These are phyloP conservation scores for Pammene aurita DNA, from an alignment of 2,888 invertebrate genomes.

Conservation along the genomic window DNA sequence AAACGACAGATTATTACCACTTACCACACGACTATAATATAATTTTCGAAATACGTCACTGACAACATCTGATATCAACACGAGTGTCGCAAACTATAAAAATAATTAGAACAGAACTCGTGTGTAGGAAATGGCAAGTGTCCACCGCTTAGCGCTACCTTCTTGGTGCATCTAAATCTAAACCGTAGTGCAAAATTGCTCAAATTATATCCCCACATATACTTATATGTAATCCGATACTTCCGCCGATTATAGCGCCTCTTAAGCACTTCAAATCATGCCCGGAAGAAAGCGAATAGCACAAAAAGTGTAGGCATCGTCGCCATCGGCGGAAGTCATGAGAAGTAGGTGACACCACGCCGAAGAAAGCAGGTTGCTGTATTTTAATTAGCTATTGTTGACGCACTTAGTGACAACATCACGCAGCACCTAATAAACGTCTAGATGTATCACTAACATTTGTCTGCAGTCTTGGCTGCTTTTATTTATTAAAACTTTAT, in stretches of 20 bases:
- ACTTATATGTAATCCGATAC: slow-evolving; percentile 33
- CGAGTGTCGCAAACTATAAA: background rate
- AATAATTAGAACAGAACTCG: background rate
- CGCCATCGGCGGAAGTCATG: slow-evolving; percentile 69
- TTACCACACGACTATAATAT: slow-evolving; percentile 33
- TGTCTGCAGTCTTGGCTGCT: background rate
- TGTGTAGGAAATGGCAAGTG: background rate
- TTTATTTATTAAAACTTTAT: no score
- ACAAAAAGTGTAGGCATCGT: slow-evolving; percentile 53
- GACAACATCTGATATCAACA: slow-evolving; percentile 6
- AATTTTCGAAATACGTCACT: slow-evolving; percentile 19
- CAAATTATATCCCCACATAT: slow-evolving; percentile 6
- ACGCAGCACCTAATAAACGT: slow-evolving; percentile 26
- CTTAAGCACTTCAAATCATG: slow-evolving; percentile 25
- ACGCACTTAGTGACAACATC: slow-evolving; percentile 42
- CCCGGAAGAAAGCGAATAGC: slow-evolving; percentile 67
- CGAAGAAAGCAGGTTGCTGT: slow-evolving; percentile 70
- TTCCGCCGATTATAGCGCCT: slow-evolving; percentile 34
- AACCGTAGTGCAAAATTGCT: slow-evolving; percentile 45
- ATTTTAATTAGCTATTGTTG: slow-evolving; percentile 65
- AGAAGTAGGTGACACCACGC: slow-evolving; percentile 68
- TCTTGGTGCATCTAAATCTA: background rate
- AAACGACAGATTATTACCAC: slow-evolving; percentile 29
- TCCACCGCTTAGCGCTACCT: background rate
- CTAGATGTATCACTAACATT: background rate